These are phyloP conservation scores for Phalacrocorax pelagicus DNA, from an alignment of 2,113 vertebrate genomes.

Conservation along the genomic window DNA sequence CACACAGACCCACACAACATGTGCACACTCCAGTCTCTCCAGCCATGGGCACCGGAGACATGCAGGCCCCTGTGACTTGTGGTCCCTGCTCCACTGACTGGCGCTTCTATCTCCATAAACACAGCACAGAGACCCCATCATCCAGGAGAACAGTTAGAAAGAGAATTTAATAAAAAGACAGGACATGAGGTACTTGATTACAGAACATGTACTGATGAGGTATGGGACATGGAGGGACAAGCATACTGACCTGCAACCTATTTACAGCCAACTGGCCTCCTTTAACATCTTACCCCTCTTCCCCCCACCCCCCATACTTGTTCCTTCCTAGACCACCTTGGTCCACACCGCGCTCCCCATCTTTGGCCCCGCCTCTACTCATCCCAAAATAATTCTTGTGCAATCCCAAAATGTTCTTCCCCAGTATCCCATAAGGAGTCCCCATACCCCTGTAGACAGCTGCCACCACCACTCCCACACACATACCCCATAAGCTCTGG, in stretches of 20 bases:
- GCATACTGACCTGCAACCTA: background rate
- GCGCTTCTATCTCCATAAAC: background rate
- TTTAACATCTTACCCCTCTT: background rate
- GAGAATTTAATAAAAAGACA: background rate
- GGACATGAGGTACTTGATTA: background rate
- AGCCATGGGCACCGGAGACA: background rate
- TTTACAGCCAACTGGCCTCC: background rate
- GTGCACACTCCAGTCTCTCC: fast-evolving
- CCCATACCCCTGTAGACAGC: background rate
- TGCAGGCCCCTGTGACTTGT: fast-evolving
- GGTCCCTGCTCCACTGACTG: background rate
- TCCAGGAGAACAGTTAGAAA: background rate
- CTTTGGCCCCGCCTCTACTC: background rate
- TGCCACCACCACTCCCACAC: background rate
- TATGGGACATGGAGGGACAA: background rate
- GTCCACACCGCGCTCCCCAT: fast-evolving
- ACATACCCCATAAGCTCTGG: background rate
- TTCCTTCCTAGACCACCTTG: background rate
- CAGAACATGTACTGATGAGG: background rate
- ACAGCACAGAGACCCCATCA: background rate
- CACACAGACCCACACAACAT: background rate
- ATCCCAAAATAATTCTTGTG: background rate
- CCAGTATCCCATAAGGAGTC: background rate
- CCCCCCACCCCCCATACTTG: fast-evolving
- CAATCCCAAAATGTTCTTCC: background rate